A percentile compares a stretch with the other conserved stretches of the same genome.
These are phyloP conservation scores for Ophion costatus DNA, from an alignment of 2,888 invertebrate species.

Conservation along the genomic window DNA sequence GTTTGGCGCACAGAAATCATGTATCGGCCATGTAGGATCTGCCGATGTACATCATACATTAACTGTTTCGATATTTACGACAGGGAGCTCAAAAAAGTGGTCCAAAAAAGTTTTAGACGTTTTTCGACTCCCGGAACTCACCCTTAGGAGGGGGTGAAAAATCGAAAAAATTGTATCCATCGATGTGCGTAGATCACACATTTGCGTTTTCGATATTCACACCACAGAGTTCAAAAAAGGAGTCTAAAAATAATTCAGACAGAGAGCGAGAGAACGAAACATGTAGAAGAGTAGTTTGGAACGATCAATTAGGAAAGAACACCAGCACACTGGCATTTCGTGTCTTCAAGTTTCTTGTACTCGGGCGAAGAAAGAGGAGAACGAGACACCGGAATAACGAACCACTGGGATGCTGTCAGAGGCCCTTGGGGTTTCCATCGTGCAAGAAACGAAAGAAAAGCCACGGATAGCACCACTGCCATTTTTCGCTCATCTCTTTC, in stretches of 20 bases:
- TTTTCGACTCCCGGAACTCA: too few relatives aligned
- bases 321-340: conserved; percentile 23
- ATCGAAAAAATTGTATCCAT: too few relatives aligned
- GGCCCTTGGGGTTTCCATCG: conserved; percentile 49
- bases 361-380: conserved; percentile 54
- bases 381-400: conserved; percentile 62
- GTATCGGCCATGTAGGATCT: too few relatives aligned
- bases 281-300: conserved; percentile 36
- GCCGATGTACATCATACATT: too few relatives aligned
- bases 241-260: not conserved
- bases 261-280: conserved; percentile 4
- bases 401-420: conserved; percentile 67
- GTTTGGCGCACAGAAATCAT: too few relatives aligned
- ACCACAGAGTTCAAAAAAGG: not conserved
- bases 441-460: conserved; percentile 57
- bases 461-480: conserved; percentile 47
- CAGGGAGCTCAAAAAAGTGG: too few relatives aligned
- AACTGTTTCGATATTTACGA: too few relatives aligned
- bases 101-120: too few relatives aligned
- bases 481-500: conserved; percentile 22
- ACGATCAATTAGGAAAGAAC: conserved; percentile 65
- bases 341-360: conserved; percentile 47
- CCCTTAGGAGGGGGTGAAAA: too few relatives aligned
- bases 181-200: too few relatives aligned
- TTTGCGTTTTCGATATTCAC: not conserved